Conservation (phyloP, 2,888 invertebrate genomes). For the Corbicula japonica region DNA sequence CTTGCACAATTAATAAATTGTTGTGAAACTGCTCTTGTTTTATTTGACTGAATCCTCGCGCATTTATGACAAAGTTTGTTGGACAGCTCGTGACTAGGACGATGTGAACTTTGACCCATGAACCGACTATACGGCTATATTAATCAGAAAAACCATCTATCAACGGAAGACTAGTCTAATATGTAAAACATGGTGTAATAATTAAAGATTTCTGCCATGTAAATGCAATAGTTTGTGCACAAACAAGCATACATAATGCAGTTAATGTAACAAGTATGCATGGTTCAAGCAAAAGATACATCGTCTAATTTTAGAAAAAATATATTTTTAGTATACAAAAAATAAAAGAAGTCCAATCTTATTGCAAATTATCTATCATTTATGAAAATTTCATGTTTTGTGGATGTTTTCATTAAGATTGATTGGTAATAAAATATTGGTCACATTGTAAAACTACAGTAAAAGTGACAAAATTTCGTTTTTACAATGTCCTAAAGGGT, state of each 20-base stretch:
- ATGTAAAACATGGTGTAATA: not conserved
- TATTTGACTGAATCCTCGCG: constrained; percentile 19
- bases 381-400: too few species aligned
- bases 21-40: not conserved
- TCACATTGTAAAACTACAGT: too few species aligned
- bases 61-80: too few species aligned
- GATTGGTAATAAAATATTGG: too few species aligned
- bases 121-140: constrained; percentile 1
- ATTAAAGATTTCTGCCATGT: not conserved
- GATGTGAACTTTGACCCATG: constrained; percentile 21
- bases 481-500: too few species aligned
- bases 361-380: too few species aligned
- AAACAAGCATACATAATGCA: not conserved
- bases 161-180: not conserved
- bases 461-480: too few species aligned
- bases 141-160: not conserved
- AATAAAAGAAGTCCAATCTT: too few species aligned
- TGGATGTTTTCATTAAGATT: too few species aligned
- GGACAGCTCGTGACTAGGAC: constrained; percentile 49
- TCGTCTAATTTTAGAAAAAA: not conserved
- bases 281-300: not conserved
- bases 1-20: too few species aligned
- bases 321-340: too few species aligned
- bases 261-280: not conserved
- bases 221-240: not conserved